Conservation (phyloP, 2,797 vertebrate species). For the Tinamus major region DNA sequence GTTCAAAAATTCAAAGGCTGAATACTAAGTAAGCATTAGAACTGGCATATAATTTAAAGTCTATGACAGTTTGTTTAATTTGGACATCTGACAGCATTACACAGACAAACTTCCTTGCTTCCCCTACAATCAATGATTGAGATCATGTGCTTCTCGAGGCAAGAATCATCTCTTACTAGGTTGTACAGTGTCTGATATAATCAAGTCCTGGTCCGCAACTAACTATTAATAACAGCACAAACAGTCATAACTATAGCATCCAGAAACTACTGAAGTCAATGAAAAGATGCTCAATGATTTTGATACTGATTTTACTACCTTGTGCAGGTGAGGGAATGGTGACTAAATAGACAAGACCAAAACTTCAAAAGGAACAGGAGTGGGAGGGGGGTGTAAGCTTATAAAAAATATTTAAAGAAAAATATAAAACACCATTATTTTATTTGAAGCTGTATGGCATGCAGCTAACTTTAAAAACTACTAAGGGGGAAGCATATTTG, state of each 20-base stretch:
- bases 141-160: not conserved
- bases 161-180: not conserved
- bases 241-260: not conserved
- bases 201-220: not conserved
- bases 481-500: not conserved
- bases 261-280: not conserved
- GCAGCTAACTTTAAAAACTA: not conserved
- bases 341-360: not conserved
- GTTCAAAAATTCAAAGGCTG: conserved; percentile 16
- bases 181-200: not conserved
- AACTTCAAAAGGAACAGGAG: not conserved
- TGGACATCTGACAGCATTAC: not conserved
- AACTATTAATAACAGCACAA: not conserved
- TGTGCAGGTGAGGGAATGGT: fast-evolving
- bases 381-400: not conserved
- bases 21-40: not conserved
- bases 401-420: not conserved
- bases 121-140: not conserved
- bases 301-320: not conserved
- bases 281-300: not conserved
- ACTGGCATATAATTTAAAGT: not conserved
- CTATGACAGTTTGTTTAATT: not conserved
- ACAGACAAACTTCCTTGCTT: not conserved
- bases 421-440: not conserved
- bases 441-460: not conserved